These are phyloP conservation scores for Pterocles gutturalis DNA, from an alignment of 2,113 vertebrate genomes.

Conservation along the genomic window DNA sequence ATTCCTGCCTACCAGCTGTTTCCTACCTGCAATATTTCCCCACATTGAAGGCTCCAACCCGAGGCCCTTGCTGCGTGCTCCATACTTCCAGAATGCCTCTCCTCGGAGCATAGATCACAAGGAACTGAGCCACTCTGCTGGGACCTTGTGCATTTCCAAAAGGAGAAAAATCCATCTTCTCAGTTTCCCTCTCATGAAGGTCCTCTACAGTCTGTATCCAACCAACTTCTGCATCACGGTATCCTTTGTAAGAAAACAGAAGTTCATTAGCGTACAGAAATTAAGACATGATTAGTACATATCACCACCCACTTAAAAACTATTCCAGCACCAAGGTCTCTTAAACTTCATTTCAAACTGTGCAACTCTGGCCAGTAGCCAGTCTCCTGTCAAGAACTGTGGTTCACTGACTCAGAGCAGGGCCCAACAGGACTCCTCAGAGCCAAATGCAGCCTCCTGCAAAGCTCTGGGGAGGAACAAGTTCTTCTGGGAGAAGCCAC, in stretches of 20 bases:
- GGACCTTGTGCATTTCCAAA: constrained; percentile 81
- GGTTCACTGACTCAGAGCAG: neutral
- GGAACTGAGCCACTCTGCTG: constrained; percentile 90
- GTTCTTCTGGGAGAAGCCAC: neutral
- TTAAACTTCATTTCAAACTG: neutral
- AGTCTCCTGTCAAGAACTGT: neutral
- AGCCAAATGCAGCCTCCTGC: neutral
- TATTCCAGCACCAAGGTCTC: neutral
- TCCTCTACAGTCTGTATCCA: constrained; percentile 95
- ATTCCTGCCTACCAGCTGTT: neutral
- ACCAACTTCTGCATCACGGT: constrained; percentile 92
- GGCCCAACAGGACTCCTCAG: neutral
- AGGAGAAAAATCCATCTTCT: constrained; percentile 76
- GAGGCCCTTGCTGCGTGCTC: constrained; percentile 94
- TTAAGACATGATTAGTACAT: neutral
- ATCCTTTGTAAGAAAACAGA: constrained; percentile 79
- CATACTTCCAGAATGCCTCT: constrained; percentile 97
- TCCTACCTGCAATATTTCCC: constrained; percentile 94
- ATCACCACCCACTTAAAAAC: neutral
- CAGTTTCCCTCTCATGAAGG: constrained; percentile 85
- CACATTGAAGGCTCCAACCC: constrained; percentile 96
- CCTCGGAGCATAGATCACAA: constrained; percentile 94
- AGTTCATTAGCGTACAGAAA: neutral
- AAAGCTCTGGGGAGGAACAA: neutral
- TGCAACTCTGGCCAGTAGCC: neutral